Base-by-base conservation (phyloP, 2,113 vertebrate species). In the Peromyscus polionotus region DNA sequence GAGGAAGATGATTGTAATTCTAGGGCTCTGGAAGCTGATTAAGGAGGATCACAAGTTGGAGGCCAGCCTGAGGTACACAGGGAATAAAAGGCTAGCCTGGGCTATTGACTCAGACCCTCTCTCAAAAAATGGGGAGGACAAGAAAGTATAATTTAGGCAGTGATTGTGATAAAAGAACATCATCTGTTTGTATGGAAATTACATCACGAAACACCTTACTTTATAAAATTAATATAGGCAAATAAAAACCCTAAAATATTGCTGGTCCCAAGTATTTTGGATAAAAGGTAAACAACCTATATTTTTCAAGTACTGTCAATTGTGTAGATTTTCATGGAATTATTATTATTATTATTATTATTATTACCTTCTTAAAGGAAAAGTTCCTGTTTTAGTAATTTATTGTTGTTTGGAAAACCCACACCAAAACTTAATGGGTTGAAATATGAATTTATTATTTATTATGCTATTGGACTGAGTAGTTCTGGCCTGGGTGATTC, bases 361-460 rank as follows among this genome's bases (percentile, higher is more conserved):
- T 93, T 59, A 42, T 42, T 42, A 61, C 31, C 24, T 81, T 77
- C 87, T 88, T 17, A 31, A 90, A 94, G 31, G 67, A 72, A 90
- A 57, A 5, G 22, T 92, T 96, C 8, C 51, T 72, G 20, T 39
- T 94, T 91, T 48, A 89, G 42, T 93, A 95, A 89, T 68, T 61
- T 95, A 63, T 81, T 95, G 9, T 24, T 90, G n/a, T 13, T 77
- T 31, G 65, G 84, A 65, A 89, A 97, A 91, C 16, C 14, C 54
- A 72, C n/a, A 4, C 17, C 45, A 20, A 94, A 93, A 68, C 24
- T 80, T 92, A 54, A 67, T 84, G 33, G 14, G 22, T 77, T 75
- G 65, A 87, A 94, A 90, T 28, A 89, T 26, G 5, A 93, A 63
- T 96, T 92, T 95, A 85, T 22, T 73, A 61, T 76, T 95, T 96